Base-by-base conservation (phyloP, 2,797 vertebrate genomes). In the Ficedula albicollis region DNA sequence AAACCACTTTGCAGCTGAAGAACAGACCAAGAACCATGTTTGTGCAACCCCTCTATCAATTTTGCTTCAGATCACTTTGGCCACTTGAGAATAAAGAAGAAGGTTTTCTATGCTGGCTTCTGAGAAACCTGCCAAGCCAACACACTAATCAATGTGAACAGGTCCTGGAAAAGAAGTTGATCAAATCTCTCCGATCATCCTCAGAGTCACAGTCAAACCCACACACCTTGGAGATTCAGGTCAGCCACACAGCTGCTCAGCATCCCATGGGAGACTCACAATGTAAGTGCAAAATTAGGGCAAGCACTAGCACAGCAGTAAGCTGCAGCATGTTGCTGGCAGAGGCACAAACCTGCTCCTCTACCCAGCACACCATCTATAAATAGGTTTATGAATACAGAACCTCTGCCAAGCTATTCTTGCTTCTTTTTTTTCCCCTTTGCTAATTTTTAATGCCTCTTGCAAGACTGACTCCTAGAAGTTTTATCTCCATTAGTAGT, bases 311-410 rank as follows among this genome's bases (percentile, higher is more conserved):
- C 91, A 76, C 95, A 86, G 94, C 94, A 96, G 94, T 88, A 92
- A 63, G 89, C 80, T 91, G 52, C 44, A 94, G 74, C 83, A 67
- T 94, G 85, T 90, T 96, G 89, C 89, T 96, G 96, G 95, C 93
- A 91, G 72, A 95, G 46, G 63, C 60, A 95, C 93, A 96, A 94
- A 95, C 93, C 41, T 89, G 63, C 77, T 94, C 20, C 70, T 62
- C 66, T 85, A 93, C 84, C 18, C 92, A 94, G 74, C 75, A 86
- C 32, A 86, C 17, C 32, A 30, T 72, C 93, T 95, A 96, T 92
- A 96, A 95, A 94, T 96, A 95, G 91, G 87, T 70, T 95, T 96
- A 94, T 90, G 80, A 96, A 88, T 64, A 91, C 67, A 93, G 94
- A 96, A 93, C 34, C 48, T 90, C 70, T 92, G 89, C 95, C 94